Evolutionary conservation across 2,888 invertebrate genomes (phyloP).

Genomic region (Drosophila affinis): DNA sequence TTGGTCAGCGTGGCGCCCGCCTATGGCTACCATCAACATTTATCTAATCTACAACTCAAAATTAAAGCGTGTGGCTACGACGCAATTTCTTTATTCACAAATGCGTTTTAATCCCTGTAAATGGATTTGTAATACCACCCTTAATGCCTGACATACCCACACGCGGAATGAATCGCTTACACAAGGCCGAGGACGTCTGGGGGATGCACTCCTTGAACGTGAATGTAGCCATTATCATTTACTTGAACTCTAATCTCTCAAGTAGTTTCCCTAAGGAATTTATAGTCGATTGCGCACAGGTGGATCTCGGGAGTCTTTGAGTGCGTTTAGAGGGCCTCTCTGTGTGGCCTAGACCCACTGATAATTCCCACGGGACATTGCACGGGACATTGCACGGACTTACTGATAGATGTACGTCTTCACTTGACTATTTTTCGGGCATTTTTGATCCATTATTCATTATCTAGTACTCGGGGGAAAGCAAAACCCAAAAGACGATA

Average conservation of each 20-base stretch:
- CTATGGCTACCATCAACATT: conserved; percentile 34
- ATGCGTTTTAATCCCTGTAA: conserved; percentile 26
- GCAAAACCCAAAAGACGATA: conserved; percentile 9
- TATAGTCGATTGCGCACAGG: conserved; percentile 4
- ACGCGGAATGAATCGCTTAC: conserved; percentile 3
- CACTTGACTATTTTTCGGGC: neutral
- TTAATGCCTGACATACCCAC: conserved; percentile 8
- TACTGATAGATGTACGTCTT: neutral
- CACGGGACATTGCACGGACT: too few relatives aligned
- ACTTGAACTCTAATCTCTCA: conserved; percentile 33
- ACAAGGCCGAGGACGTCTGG: neutral
- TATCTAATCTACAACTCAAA: conserved; percentile 29
- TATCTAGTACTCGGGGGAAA: conserved; percentile 3
- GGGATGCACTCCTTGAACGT: conserved; percentile 9
- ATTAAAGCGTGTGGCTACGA: conserved; percentile 12
- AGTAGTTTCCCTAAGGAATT: conserved; percentile 29
- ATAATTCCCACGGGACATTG: neutral
- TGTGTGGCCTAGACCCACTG: neutral
- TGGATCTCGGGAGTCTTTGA: conserved; percentile 1
- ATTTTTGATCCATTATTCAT: neutral
- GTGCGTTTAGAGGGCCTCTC: neutral
- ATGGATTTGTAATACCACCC: conserved; percentile 35
- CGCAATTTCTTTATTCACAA: conserved; percentile 42
- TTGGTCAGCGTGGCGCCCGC: conserved; percentile 7
- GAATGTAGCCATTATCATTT: conserved; percentile 1